Base-by-base conservation (phyloP, 2,797 vertebrate species). In the Betta splendens region DNA sequence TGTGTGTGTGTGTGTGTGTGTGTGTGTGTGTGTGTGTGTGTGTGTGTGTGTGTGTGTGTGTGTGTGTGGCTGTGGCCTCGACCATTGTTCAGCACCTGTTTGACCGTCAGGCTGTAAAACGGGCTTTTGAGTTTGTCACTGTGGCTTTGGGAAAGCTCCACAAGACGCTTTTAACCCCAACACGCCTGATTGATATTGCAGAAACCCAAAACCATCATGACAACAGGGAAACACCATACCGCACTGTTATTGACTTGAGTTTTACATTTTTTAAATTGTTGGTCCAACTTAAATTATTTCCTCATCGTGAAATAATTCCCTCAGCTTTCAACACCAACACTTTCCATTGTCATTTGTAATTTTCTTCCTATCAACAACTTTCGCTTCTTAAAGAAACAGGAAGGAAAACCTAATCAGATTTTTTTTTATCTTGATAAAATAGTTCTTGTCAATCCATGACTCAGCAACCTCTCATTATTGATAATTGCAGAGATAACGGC, bases 401-500 rank as follows among this genome's bases (percentile, higher is more conserved):
- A 38, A 10, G 12, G 0, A 9, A 18, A 28, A 10, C n/a, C 40
- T 45, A 72, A 76, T 33, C 11, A 38, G 58, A 85, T 72, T 52
- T 57, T 52, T 57, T n/a, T 35, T 48, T 53, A 75, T 75, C 70
- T 16, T 50, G 65, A 85, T 77, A 46, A 75, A 73, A 67, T 47
- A 54, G 43, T 60, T 72, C 61, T 57, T 23, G 42, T 58, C 44
- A 58, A 69, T 52, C n/a, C 53, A 64, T 85, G 85, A 83, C 80
- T 86, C 86, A 86, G 82, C 85, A 70, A 64, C 55, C 79, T 82
- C 49, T 74, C 61, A 58, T 56, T 66, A 57, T 44, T 56, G 71
- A 79, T 85, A 82, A 87, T 75, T 83, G 62, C 66, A 33, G 35
- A 42, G 79, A 84, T 80, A 85, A 79, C 74, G 82, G 75, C 72